phyloP scores from a whole-genome alignment of 2,888 invertebrate genomes.

The Sphaerophoria rueppellii region DNA sequence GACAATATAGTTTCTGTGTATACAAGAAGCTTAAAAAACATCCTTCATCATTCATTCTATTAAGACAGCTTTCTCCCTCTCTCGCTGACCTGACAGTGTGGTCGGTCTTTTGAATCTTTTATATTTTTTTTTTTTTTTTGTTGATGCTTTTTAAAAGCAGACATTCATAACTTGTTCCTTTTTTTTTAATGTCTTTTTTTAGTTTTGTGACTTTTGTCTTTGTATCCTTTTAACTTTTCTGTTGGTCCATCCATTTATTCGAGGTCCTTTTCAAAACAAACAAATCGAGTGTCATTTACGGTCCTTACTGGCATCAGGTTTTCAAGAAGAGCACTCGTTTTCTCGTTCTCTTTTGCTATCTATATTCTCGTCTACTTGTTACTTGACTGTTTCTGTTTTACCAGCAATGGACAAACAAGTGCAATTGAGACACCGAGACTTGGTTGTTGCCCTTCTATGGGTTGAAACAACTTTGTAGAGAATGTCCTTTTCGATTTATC shows the following conservation, averaged over 20 bases:
- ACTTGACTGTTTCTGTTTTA: not conserved
- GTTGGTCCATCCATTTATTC: slow-evolving; percentile 43
- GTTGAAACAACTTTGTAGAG: not conserved
- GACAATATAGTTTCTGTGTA: slow-evolving; percentile 9
- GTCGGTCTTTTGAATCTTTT: slow-evolving; percentile 38
- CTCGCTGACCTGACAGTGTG: not conserved
- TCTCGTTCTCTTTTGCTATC: not conserved
- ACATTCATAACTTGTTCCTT: slow-evolving; percentile 36
- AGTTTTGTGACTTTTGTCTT: slow-evolving; percentile 49
- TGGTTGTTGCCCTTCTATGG: slow-evolving; percentile 18
- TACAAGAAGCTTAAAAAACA: slow-evolving; percentile 48
- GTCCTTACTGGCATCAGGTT: slow-evolving; percentile 40
- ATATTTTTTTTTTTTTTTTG: slow-evolving; percentile 4
- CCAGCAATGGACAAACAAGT: slow-evolving; percentile 37
- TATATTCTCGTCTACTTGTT: slow-evolving; percentile 3
- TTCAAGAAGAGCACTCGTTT: not conserved
- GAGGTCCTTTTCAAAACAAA: slow-evolving; percentile 57
- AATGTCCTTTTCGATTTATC: slow-evolving; percentile 45
- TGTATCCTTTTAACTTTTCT: slow-evolving; percentile 60
- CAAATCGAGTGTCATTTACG: slow-evolving; percentile 64
- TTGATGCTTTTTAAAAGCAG: slow-evolving; percentile 18
- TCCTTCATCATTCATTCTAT: slow-evolving; percentile 45
- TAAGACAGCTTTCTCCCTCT: not conserved
- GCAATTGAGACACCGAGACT: slow-evolving; percentile 1
- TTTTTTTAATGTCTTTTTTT: not conserved